Evolutionary conservation across 2,797 vertebrate genomes (phyloP), one percentile per base, ranked within the genome.

Genomic region (Coracias cyanogaster): DNA sequence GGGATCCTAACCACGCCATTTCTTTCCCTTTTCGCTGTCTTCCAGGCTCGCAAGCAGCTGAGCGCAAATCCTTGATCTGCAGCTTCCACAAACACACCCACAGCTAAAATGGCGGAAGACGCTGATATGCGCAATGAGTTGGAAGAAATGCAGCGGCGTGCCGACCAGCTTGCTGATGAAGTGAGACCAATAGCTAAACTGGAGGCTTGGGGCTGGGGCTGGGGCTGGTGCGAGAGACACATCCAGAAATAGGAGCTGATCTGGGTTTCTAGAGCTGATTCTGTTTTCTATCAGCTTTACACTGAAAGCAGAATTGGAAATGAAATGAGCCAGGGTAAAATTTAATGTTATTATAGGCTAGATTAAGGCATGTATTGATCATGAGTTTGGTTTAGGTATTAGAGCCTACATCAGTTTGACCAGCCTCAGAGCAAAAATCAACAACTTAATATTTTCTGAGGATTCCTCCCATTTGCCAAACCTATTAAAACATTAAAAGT

Each of bases 121-220:
- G 98, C 99, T 1, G 99, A 99, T 94, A 99, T 99, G 99, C 99
- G 99, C 98, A 99, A 99, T 98, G 99, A 99, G 98, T 98, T 99
- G 98, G 99, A 99, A 95, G 99, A 99, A 97, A 99, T 99, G 99
- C 99, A 99, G 98, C 98, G 99, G 91, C 99, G 99, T 52, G 99
- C 99, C 0, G 99, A 99, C 98, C 99, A 99, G 98, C 98, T 99
- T 90, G 99, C 99, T 2, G 99, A 99, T 96, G 99, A 99, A 98
- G 99, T 99, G 96, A 99, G 98, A 88, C 67, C 10, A 2, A 80
- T 2, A 49, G 64, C 93, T 90, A 41, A 73, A 58, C 41, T 21
- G 65, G 80, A 80, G 70, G 58, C 60, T 3, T 58, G 70, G 93
- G 90, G 48, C 2, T 74, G 70, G 93, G 90, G 48, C 2, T 74